Base-by-base conservation (phyloP, 2,888 invertebrate genomes). In the Dynastes maya region DNA sequence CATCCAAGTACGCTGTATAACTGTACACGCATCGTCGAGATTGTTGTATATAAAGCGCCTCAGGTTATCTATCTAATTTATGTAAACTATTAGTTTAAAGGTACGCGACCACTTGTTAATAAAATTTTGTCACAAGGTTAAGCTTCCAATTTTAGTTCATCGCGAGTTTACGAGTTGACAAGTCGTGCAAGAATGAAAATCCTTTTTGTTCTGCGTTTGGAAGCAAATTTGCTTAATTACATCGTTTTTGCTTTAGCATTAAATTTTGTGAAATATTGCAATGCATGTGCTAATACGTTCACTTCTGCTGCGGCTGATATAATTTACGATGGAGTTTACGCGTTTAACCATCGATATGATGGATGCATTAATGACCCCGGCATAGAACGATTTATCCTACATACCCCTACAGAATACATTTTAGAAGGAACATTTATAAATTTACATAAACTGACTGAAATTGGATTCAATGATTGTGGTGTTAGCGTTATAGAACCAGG, bases 361-460 rank as follows among this genome's bases (percentile, higher is more conserved):
- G 58, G 71, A 37, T 71, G 71, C 22, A 37, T 71, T 40, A 16
- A 32, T 6, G 37, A 72, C 27, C 29, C 37, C 22, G 2, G n/a
- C 2, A 40, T 72, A n/a, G 22, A 72, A 37, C 55, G 71, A 13
- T 72, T 72, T 40, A 40, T 22, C 1, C 3, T 72, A 40, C 11
- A n/a, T 9, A 40, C 55, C n/a, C 16, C 6, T 4, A 58, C 58
- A 2, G 13, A 32, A 40, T 11, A 16, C 6, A 72, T 72, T 37
- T 40, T 40, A 40, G 40, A n/a, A 40, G 40, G 22, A 40, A 72
- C 71, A 11, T 72, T 72, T 58, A 0, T 11, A 16, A 72, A 72
- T 40, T 53, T 70, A 13, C 70, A 49, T 5, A 22, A 29, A 2
- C 0, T 68, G 49, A 5, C 32, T 32, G 32, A 37, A 37, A 37